Conservation (phyloP, 2,113 vertebrate genomes). For the Oplegnathus fasciatus region DNA sequence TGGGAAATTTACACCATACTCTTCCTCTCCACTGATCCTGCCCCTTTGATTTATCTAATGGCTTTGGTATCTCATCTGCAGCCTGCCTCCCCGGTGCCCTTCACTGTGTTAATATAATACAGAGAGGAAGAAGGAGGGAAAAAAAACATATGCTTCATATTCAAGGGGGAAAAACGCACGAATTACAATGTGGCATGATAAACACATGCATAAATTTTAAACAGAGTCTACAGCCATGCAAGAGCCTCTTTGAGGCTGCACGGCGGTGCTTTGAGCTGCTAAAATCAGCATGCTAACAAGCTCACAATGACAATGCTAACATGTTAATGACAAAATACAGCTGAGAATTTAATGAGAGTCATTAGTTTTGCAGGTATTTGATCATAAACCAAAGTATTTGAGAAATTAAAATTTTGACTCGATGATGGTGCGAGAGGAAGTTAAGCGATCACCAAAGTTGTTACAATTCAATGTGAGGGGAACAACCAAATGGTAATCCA, state of each 20-base stretch:
- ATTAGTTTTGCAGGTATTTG: neutral
- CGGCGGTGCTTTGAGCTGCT: neutral
- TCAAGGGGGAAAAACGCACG: conserved; percentile 11
- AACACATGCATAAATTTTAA: neutral
- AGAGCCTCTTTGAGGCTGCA: neutral
- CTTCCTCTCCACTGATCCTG: conserved; percentile 55
- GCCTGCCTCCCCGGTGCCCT: conserved; percentile 28
- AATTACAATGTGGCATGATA: neutral
- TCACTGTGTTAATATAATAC: conserved; percentile 33
- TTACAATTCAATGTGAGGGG: neutral
- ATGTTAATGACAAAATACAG: neutral
- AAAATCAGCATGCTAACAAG: neutral
- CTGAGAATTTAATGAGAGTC: neutral
- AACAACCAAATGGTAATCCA: neutral
- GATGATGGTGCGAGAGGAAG: neutral
- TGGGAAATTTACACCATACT: conserved; percentile 54
- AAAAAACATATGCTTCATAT: conserved; percentile 35
- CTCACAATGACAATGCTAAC: neutral
- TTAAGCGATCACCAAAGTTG: neutral
- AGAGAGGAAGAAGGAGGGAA: neutral
- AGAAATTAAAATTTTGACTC: neutral
- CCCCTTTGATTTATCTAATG: conserved; percentile 67
- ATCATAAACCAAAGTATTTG: neutral
- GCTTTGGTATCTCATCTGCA: conserved; percentile 46
- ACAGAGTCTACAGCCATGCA: neutral